Evolutionary conservation across 2,113 vertebrate genomes (phyloP), one percentile per base, ranked within the genome.

Genomic region (Platysteira castanea): DNA sequence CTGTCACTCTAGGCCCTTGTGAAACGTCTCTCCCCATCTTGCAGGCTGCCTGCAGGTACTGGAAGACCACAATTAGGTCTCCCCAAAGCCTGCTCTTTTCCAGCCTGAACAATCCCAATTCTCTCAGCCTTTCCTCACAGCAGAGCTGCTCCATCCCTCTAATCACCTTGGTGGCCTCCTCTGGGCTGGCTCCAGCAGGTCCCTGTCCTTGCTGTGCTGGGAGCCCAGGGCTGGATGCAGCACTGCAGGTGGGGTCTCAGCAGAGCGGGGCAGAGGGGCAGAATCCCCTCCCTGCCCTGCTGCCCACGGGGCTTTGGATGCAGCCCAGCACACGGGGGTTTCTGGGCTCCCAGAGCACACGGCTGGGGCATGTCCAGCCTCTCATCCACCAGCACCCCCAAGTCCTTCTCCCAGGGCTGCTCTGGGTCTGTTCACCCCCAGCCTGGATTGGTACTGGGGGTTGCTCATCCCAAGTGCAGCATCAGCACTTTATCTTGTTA

Each of bases 1-100:
- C 7, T 14, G 19, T 24, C 42, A 30, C 20, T 49, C 12, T 16
- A 57, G 13, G 2, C 5, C 4, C 26, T 14, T 42, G 16, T 5
- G 31, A 67, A 67, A 1, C 5, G 20, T 26, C 4, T 16, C 19
- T n/a, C 19, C 24, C 19, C 8, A 67, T 35, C 42, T 35, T 30
- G 12, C 2, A 1, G 41, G 2, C 8, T 65, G 1, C 15, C 23
- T 64, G 3, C 70, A 65, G 35, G 12, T 6, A 13, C 30, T 6
- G 19, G 1, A 65, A 41, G 5, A 5, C 8, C 1, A 1, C n/a
- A 56, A 15, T 44, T 3, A 13, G 4, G 1, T 46, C 14, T 33
- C 15, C 9, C 9, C 11, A 7, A 0, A 63, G 7, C 11, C 49
- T 46, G 5, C 27, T 63, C 11, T 39, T 2, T 6, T 47, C 59